Evolutionary conservation across 1,140 invertebrate genomes (phyloP), one percentile per base, ranked within the genome.

Genomic region (Scaptomyza hsui): DNA sequence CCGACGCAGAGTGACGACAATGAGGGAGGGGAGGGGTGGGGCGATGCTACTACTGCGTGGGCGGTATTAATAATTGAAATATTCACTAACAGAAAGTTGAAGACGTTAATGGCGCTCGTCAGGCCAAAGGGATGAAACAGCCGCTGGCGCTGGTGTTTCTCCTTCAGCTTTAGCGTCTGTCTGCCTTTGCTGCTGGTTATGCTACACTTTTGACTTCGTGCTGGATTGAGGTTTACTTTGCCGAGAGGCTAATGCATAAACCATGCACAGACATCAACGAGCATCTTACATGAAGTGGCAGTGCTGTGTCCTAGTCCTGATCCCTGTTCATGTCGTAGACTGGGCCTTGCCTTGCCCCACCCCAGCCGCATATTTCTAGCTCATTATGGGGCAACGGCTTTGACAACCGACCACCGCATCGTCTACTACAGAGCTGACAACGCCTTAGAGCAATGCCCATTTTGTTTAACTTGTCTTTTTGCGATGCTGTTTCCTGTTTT

Each of bases 41-140:
- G 16, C 35, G 24, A 13, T 12, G 51, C 35, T 48, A 49, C 13
- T 32, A 42, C 56, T 64, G 56, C 69, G 48, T 80, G 74, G 81
- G 78, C 65, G 68, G 73, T 73, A 89, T 89, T 89, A 89, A 89
- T 89, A 89, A 89, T 89, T 89, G 85, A 89, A 89, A 89, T 85
- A 89, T 89, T 80, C 85, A 89, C 83, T 89, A 89, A 89, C 83
- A 89, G 85, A 82, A 89, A 89, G 83, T 89, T 89, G 85, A 86
- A 81, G 86, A 81, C 77, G 86, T 89, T 89, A 89, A 89, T 89
- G 86, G 80, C 52, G 61, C 76, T 68, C 64, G 71, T 64, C 67
- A 85, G 68, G 82, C 39, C 19, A 59, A 48, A 62, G 52, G 39
- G 63, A 67, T 64, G 55, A 59, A 70, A 53, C 47, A 56, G 48